A percentile compares a stretch with the other conserved stretches of the same genome.
These are phyloP conservation scores for Epiblema foenella DNA, from an alignment of 2,888 invertebrate genomes.

Conservation along the genomic window DNA sequence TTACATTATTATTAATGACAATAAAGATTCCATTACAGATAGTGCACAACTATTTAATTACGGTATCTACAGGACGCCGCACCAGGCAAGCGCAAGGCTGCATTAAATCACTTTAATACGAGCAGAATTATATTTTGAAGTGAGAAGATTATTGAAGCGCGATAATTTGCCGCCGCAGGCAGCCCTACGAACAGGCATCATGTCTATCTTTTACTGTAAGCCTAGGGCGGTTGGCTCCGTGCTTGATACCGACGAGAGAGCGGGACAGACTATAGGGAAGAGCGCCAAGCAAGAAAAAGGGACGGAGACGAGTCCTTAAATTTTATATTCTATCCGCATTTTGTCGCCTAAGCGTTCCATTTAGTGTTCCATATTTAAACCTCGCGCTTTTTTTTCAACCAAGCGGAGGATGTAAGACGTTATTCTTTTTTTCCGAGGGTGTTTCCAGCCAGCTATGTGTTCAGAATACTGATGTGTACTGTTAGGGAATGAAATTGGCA, in stretches of 20 bases:
- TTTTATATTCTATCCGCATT: constrained; percentile 85
- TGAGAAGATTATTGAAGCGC: constrained; percentile 68
- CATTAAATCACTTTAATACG: constrained; percentile 66
- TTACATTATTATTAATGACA: constrained; percentile 43
- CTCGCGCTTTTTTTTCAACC: constrained; percentile 76
- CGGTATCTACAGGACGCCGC: constrained; percentile 48
- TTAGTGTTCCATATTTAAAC: constrained; percentile 85
- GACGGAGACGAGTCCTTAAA: constrained; percentile 74
- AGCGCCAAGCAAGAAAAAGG: constrained; percentile 60
- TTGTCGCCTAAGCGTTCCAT: constrained; percentile 85
- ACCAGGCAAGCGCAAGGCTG: constrained; percentile 59
- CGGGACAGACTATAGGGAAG: constrained; percentile 62
- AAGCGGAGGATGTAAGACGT: constrained; percentile 75
- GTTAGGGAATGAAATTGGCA: constrained; percentile 85
- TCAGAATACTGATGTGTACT: constrained; percentile 83
- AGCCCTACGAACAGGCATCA: constrained; percentile 70
- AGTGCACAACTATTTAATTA: constrained; percentile 42
- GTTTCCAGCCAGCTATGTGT: constrained; percentile 70
- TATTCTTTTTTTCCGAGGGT: constrained; percentile 74
- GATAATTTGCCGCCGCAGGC: constrained; percentile 67
- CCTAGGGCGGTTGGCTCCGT: constrained; percentile 80
- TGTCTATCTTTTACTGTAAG: constrained; percentile 84
- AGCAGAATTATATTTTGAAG: constrained; percentile 63
- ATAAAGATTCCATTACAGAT: constrained; percentile 47
- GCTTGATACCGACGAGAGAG: constrained; percentile 71